phyloP scores from a whole-genome alignment of 2,797 vertebrate species.

The Hoplostethus mediterraneus region DNA sequence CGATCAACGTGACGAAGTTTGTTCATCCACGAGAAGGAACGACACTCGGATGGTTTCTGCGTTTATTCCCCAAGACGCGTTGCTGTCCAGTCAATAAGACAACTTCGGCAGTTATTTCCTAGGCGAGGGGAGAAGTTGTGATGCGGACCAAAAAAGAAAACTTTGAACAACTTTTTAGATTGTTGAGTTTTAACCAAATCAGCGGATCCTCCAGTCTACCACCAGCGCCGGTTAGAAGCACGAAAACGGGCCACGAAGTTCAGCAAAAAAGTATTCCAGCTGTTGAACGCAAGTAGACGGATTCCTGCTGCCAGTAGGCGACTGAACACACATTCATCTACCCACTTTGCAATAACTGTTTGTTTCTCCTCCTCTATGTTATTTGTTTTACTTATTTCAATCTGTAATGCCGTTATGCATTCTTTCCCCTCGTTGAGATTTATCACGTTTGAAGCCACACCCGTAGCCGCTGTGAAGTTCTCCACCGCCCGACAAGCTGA shows the following conservation, averaged over 20 bases:
- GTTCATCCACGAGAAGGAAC: conserved; percentile 47
- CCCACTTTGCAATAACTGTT: background rate
- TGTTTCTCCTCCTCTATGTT: background rate
- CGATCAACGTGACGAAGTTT: conserved; percentile 53
- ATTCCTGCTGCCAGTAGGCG: conserved; percentile 37
- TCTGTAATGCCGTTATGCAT: conserved; percentile 42
- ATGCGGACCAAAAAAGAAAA: background rate
- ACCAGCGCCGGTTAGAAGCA: conserved; percentile 52
- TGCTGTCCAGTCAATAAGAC: conserved; percentile 30
- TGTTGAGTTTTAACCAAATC: conserved; percentile 27
- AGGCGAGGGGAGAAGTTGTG: conserved; percentile 26
- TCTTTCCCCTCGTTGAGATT: conserved; percentile 75
- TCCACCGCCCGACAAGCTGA: conserved; percentile 62
- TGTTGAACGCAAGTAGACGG: conserved; percentile 53
- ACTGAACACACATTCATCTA: conserved; percentile 12
- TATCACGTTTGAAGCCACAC: conserved; percentile 84
- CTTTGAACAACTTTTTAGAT: conserved; percentile 39
- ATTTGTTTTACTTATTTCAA: conserved; percentile 17
- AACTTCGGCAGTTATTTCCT: conserved; percentile 27
- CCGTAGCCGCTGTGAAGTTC: conserved; percentile 80
- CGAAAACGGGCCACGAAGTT: conserved; percentile 66
- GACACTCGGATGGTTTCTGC: conserved; percentile 10
- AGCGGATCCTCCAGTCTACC: conserved; percentile 29
- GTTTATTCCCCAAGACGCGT: conserved; percentile 31
- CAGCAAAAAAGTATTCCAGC: conserved; percentile 74